phyloP scores from a whole-genome alignment of 1,140 invertebrate species.

The Drosophila oshimai region DNA sequence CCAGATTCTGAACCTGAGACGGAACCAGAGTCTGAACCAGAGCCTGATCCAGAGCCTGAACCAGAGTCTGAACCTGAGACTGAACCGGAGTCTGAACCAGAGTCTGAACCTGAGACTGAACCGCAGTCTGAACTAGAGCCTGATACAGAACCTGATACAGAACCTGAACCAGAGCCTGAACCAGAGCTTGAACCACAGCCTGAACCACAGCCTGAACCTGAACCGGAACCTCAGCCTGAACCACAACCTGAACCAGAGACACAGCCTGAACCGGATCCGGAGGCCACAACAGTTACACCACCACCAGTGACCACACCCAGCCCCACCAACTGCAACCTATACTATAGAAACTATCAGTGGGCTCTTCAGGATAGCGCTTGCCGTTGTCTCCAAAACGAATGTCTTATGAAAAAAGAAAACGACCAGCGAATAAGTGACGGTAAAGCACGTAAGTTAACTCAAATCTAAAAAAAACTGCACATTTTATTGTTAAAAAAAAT shows the following conservation, averaged over 20 bases:
- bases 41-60: background rate
- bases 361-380: slow-evolving; percentile 10
- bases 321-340: background rate
- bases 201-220: background rate
- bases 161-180: background rate
- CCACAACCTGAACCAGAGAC: background rate
- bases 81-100: background rate
- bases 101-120: background rate
- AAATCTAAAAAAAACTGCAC: background rate
- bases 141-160: background rate
- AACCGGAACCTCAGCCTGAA: background rate
- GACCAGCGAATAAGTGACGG: background rate
- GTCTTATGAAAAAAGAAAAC: slow-evolving; percentile 13
- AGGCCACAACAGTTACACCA: background rate
- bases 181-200: background rate
- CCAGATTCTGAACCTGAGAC: background rate
- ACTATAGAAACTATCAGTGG: slow-evolving; percentile 6
- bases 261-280: background rate
- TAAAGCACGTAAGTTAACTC: background rate
- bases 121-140: background rate
- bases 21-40: background rate
- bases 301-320: background rate
- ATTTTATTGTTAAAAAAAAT: too few relatives aligned
- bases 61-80: background rate
- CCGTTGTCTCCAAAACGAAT: slow-evolving; percentile 20